These are phyloP conservation scores for Vulpes vulpes DNA, from an alignment of 2,113 vertebrate genomes.

Conservation along the genomic window DNA sequence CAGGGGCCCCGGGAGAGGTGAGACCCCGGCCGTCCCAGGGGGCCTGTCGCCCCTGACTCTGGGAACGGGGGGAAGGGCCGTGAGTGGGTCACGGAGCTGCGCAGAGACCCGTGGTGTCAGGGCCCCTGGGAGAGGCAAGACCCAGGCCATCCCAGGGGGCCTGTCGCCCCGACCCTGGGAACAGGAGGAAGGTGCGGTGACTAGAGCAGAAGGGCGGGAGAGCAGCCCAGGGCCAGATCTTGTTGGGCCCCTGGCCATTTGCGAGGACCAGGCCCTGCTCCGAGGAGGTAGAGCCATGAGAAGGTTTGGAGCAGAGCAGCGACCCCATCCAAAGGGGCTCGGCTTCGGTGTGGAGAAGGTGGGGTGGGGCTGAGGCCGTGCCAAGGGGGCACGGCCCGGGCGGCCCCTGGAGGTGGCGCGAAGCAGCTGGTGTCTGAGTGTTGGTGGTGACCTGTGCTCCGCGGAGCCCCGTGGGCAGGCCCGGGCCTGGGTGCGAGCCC, in stretches of 20 bases:
- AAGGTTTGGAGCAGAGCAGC: neutral
- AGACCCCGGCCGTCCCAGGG: too few species aligned
- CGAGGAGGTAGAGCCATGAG: neutral
- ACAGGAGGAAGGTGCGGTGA: neutral
- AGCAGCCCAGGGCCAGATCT: accelerated
- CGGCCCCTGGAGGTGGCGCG: neutral
- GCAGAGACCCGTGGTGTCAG: too few species aligned
- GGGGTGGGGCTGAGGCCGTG: neutral
- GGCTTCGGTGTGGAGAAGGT: neutral
- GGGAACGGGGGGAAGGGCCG: too few species aligned
- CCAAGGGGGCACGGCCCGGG: accelerated
- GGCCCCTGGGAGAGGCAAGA: too few species aligned
- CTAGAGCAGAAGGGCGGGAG: neutral
- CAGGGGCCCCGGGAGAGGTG: too few species aligned
- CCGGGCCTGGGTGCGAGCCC: neutral
- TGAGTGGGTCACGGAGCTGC: too few species aligned
- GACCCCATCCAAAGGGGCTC: neutral
- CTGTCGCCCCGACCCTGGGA: neutral
- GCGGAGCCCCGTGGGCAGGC: neutral
- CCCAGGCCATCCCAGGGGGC: too few species aligned
- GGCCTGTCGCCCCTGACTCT: too few species aligned
- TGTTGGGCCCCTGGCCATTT: neutral
- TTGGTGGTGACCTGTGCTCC: neutral
- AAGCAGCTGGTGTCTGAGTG: neutral
- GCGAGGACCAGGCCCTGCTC: neutral